phyloP scores from a whole-genome alignment of 2,797 vertebrate genomes.

The Hylomyscus alleni region DNA sequence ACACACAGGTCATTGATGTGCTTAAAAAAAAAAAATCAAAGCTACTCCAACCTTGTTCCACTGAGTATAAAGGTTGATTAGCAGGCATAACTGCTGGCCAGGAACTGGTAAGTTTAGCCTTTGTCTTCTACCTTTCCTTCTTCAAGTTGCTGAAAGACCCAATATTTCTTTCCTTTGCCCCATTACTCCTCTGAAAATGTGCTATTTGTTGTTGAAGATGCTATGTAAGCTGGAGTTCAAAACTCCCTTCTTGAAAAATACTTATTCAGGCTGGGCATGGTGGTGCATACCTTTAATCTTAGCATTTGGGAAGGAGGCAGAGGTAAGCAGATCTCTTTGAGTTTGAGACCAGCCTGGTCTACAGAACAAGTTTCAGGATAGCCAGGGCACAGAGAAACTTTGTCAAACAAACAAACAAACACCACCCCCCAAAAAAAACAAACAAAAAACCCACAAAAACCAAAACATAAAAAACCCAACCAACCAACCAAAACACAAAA shows the following conservation, averaged over 20 bases:
- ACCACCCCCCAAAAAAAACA: too few species aligned
- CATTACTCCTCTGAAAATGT: background rate
- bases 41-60: background rate
- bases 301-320: background rate
- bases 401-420: background rate
- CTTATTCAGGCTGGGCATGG: background rate
- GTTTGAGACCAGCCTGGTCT: background rate
- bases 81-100: background rate
- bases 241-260: background rate
- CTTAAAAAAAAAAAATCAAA: background rate
- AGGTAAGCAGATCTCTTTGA: background rate
- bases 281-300: too few species aligned
- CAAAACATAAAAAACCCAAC: too few species aligned
- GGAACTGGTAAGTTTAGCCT: background rate
- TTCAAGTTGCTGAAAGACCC: background rate
- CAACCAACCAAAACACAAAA: background rate
- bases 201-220: background rate
- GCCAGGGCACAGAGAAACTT: background rate
- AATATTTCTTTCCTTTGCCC: background rate
- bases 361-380: background rate
- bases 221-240: background rate
- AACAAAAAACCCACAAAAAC: background rate
- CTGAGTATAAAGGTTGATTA: background rate
- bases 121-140: background rate
- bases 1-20: background rate